Evolutionary conservation across 2,113 vertebrate genomes (phyloP).

Genomic region (Cryptotis parvus): DNA sequence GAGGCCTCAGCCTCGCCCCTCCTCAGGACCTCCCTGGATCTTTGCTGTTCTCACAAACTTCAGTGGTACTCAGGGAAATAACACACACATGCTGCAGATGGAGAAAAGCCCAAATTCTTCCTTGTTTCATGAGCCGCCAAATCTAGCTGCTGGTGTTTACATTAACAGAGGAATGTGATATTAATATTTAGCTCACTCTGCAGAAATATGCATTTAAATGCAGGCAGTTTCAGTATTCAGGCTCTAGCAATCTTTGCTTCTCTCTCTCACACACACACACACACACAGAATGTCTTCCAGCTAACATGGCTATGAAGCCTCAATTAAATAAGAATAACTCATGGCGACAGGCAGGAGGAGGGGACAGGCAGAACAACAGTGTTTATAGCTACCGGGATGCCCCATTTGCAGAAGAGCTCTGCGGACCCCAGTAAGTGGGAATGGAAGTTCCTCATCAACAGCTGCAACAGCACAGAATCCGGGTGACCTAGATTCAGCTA

Average conservation of each 20-base stretch:
- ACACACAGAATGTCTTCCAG: constrained; percentile 7
- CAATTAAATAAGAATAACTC: constrained; percentile 38
- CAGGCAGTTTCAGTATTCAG: constrained; percentile 30
- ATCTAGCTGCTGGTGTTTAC: constrained; percentile 73
- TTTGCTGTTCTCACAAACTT: constrained; percentile 41
- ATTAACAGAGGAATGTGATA: constrained; percentile 75
- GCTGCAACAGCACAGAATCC: constrained; percentile 90
- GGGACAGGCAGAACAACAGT: background rate
- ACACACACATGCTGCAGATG: background rate
- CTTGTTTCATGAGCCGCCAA: constrained; percentile 65
- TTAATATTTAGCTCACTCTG: constrained; percentile 78
- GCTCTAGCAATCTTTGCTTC: constrained; percentile 9
- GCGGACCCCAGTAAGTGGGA: constrained; percentile 79
- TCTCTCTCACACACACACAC: background rate
- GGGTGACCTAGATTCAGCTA: constrained; percentile 94
- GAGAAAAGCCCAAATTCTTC: constrained; percentile 60
- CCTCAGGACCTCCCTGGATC: background rate
- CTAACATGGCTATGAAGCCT: constrained; percentile 4
- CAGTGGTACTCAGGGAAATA: constrained; percentile 25
- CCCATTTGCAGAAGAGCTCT: constrained; percentile 76
- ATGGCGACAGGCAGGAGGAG: constrained; percentile 44
- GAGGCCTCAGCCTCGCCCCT: background rate
- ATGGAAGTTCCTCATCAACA: constrained; percentile 83
- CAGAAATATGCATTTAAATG: constrained; percentile 71
- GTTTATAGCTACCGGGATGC: constrained; percentile 54